Conservation (phyloP, 53 echinoderm and acorn worm genomes). For the Glandiceps talaboti region DNA sequence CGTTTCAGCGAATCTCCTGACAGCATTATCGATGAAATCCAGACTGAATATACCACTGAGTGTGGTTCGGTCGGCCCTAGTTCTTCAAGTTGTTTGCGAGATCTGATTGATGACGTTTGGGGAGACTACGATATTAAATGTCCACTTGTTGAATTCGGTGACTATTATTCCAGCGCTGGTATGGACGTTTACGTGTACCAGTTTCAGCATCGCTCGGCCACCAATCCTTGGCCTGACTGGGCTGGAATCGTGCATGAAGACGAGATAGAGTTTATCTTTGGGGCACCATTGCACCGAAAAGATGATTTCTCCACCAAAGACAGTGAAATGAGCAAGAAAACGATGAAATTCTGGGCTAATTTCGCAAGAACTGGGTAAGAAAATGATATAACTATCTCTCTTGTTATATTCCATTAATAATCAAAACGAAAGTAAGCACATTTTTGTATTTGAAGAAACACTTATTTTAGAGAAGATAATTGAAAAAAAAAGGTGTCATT, state of each 20-base stretch:
- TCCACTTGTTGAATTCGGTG: slow-evolving; percentile 54
- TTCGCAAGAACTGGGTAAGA: background rate
- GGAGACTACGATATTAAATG: slow-evolving; percentile 71
- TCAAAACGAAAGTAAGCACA: too few species aligned
- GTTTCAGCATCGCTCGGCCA: slow-evolving; percentile 44
- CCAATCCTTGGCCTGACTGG: slow-evolving; percentile 84
- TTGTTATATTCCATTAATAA: too few species aligned
- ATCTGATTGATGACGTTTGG: slow-evolving; percentile 37
- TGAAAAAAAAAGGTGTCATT: too few species aligned
- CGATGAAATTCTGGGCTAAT: background rate
- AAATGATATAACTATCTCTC: too few species aligned
- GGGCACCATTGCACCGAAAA: slow-evolving; percentile 45
- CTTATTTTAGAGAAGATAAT: too few species aligned
- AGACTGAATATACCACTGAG: background rate
- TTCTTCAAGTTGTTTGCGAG: slow-evolving; percentile 52
- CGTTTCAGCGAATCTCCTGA: background rate
- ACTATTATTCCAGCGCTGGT: slow-evolving; percentile 31
- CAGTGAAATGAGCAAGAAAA: background rate
- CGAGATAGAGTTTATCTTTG: slow-evolving; percentile 75
- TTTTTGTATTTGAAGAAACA: too few species aligned
- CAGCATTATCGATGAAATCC: background rate
- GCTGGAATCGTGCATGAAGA: slow-evolving; percentile 93
- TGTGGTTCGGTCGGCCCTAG: slow-evolving; percentile 9
- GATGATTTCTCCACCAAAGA: slow-evolving; percentile 31
- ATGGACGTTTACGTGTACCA: slow-evolving; percentile 47